Conservation (phyloP, 1,140 invertebrate genomes). For the Drosophila littoralis region DNA sequence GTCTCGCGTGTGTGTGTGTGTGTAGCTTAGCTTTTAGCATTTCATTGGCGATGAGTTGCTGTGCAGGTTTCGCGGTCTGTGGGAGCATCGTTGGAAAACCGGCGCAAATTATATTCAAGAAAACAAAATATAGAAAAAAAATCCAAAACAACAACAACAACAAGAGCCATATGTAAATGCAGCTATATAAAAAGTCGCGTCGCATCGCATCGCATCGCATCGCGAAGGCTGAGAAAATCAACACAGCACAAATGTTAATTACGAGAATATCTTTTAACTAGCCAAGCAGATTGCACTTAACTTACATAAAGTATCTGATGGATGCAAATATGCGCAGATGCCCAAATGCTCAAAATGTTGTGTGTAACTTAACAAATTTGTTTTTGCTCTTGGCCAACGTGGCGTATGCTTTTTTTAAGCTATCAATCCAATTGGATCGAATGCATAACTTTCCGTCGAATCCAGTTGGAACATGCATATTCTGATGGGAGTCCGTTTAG, state of each 20-base stretch:
- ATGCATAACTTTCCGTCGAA: not conserved
- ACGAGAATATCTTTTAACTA: conserved; percentile 58
- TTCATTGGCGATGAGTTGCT: conserved; percentile 73
- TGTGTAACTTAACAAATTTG: not conserved
- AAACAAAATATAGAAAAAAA: conserved; percentile 12
- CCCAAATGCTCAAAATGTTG: conserved; percentile 3
- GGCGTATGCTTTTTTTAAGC: conserved; percentile 25
- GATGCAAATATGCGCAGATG: conserved; percentile 22
- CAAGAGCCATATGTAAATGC: conserved; percentile 44
- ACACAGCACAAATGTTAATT: conserved; percentile 79
- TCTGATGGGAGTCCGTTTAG: not conserved
- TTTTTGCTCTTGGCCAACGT: conserved; percentile 11
- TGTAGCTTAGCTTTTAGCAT: conserved; percentile 71
- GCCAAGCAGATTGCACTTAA: conserved; percentile 39
- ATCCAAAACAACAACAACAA: conserved; percentile 25
- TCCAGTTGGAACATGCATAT: not conserved
- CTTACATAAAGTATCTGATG: conserved; percentile 50
- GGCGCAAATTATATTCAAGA: conserved; percentile 72
- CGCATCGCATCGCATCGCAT: conserved; percentile 20
- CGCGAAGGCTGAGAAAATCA: conserved; percentile 82
- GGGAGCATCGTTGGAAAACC: conserved; percentile 73
- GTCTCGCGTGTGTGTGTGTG: conserved; percentile 3
- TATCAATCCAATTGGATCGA: not conserved
- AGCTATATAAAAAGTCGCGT: conserved; percentile 58
- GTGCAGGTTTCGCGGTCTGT: conserved; percentile 78